Evolutionary conservation across 2,113 vertebrate species (phyloP).

Genomic region (Nesogale talazaci): DNA sequence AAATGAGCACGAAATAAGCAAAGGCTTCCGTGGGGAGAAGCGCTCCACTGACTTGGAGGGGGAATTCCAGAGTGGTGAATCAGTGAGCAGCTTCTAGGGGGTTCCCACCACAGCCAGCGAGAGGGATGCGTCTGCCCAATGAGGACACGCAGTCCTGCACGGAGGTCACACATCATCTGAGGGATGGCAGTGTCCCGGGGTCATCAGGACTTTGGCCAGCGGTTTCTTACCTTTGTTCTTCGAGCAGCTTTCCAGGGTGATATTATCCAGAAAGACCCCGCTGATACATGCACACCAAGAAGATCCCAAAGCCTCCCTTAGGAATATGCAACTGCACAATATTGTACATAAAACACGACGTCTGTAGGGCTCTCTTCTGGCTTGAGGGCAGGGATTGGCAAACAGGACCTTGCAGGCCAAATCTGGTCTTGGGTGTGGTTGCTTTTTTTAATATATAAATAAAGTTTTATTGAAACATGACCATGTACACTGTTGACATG

Average conservation of each 20-base stretch:
- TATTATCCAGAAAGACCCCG: neutral
- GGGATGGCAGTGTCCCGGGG: neutral
- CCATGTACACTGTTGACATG: neutral
- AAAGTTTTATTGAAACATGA: neutral
- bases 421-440: neutral
- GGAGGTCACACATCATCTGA: neutral
- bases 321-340: neutral
- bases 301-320: neutral
- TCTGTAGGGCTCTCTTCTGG: neutral
- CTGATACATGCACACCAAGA: neutral
- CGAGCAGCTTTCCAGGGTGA: neutral
- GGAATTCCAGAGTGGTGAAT: neutral
- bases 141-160: neutral
- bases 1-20: too few relatives aligned
- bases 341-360: too few relatives aligned
- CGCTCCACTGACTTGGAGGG: neutral
- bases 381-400: neutral
- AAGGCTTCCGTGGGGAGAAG: neutral
- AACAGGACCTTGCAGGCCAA: neutral
- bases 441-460: conserved; percentile 5
- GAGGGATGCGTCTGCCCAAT: neutral
- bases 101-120: conserved; percentile 7
- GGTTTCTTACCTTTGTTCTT: neutral
- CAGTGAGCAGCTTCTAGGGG: neutral
- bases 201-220: neutral